phyloP scores from a whole-genome alignment of 64 coral and sea anemone genomes.

The Orbicella faveolata region DNA sequence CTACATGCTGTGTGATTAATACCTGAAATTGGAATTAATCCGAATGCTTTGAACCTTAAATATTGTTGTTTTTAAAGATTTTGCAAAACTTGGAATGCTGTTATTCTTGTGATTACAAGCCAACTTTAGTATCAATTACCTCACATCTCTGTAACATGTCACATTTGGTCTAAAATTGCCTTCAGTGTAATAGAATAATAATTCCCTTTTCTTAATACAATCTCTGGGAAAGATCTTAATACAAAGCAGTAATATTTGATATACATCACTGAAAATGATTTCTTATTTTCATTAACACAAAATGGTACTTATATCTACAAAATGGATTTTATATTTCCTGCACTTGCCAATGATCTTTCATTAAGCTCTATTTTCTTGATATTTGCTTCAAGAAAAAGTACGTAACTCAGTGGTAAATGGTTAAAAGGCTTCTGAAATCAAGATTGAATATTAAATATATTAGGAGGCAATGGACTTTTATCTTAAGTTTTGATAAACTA shows the following conservation, averaged over 20 bases:
- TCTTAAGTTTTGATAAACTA: background rate
- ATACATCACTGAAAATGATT: background rate
- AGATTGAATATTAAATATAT: background rate
- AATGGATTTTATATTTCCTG: background rate
- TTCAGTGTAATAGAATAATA: background rate
- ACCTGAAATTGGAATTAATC: background rate
- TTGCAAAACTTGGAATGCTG: slow-evolving; percentile 27
- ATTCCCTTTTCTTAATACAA: background rate
- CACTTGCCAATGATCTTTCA: background rate
- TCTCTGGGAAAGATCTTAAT: background rate
- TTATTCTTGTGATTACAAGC: background rate
- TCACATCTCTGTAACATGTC: background rate
- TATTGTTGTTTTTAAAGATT: slow-evolving; percentile 40
- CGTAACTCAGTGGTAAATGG: background rate
- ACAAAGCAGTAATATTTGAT: background rate
- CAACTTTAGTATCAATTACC: slow-evolving; percentile 21
- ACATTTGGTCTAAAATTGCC: background rate
- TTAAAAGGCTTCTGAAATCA: slow-evolving; percentile 1
- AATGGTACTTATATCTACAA: slow-evolving; percentile 1
- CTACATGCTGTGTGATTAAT: background rate
- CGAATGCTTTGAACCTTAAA: slow-evolving; percentile 7
- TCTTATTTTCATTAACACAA: background rate
- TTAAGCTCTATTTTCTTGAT: background rate
- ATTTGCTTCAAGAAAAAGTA: background rate
- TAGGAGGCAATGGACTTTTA: background rate